These are phyloP conservation scores for Antitype chi DNA, from an alignment of 2,888 invertebrate species.

Conservation along the genomic window DNA sequence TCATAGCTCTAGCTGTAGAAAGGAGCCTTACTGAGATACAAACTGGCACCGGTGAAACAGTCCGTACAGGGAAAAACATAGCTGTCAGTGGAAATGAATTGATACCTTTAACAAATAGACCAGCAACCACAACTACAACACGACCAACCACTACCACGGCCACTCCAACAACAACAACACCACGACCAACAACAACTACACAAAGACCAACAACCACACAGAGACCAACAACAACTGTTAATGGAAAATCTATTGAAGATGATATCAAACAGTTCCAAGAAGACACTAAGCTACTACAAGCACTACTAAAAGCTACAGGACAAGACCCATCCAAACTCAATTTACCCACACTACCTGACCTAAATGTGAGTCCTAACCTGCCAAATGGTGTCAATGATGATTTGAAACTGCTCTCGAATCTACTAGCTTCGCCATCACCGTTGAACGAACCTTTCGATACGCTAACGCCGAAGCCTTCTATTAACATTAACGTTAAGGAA, in stretches of 20 bases:
- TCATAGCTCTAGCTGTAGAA: conserved; percentile 90
- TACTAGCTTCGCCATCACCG: conserved; percentile 83
- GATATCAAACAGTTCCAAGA: conserved; percentile 88
- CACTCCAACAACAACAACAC: conserved; percentile 73
- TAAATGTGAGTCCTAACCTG: conserved; percentile 81
- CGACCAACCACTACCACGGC: conserved; percentile 74
- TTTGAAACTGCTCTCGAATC: conserved; percentile 81
- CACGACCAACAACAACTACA: conserved; percentile 75
- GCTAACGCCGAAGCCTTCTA: conserved; percentile 76
- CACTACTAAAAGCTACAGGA: conserved; percentile 86
- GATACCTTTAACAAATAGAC: conserved; percentile 71
- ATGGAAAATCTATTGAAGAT: conserved; percentile 82
- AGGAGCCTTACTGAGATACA: conserved; percentile 87
- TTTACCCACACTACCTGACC: conserved; percentile 82
- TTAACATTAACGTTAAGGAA: conserved; percentile 69
- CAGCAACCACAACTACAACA: conserved; percentile 71
- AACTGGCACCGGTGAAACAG: conserved; percentile 74
- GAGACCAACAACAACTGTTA: conserved; percentile 74
- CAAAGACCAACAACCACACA: conserved; percentile 72
- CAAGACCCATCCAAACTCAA: conserved; percentile 87
- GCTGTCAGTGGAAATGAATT: conserved; percentile 74
- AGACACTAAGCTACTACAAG: conserved; percentile 87
- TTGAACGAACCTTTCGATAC: conserved; percentile 82
- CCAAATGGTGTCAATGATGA: conserved; percentile 74
- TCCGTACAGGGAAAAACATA: conserved; percentile 79